A percentile compares a stretch with the other conserved stretches of the same genome.
phyloP scores from a whole-genome alignment of 1,140 invertebrate species.

The Aricia agestis region DNA sequence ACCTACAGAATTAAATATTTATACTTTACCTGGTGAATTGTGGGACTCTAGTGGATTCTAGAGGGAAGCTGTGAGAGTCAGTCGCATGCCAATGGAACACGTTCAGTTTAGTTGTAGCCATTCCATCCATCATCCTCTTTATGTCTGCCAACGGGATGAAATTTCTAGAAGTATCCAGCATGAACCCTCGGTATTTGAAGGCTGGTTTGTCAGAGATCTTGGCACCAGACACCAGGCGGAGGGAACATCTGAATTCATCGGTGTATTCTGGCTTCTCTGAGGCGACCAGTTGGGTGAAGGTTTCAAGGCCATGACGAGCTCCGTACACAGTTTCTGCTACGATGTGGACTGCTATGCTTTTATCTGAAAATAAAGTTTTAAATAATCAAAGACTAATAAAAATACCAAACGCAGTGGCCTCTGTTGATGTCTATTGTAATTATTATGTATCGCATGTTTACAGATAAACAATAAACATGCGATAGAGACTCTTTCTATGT shows the following conservation, averaged over 20 bases:
- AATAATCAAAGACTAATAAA: not conserved
- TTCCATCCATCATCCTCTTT: constrained; percentile 84
- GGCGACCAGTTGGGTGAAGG: constrained; percentile 82
- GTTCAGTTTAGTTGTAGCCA: constrained; percentile 90
- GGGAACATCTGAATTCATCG: constrained; percentile 39
- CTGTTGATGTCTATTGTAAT: too few species aligned
- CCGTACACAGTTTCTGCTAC: constrained; percentile 83
- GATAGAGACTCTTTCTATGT: too few species aligned
- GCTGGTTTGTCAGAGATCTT: constrained; percentile 82
- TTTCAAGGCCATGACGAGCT: constrained; percentile 85
- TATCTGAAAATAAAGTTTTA: constrained; percentile 48
- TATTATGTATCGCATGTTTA: too few species aligned
- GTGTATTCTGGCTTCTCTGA: constrained; percentile 49
- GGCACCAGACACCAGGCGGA: constrained; percentile 51
- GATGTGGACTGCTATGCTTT: constrained; percentile 77
- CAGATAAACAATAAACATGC: too few species aligned
- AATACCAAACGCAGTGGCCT: too few species aligned
- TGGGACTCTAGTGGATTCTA: constrained; percentile 83
- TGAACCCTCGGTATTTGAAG: constrained; percentile 83
- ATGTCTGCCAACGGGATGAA: constrained; percentile 82
- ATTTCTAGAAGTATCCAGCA: constrained; percentile 87
- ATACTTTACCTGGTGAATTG: constrained; percentile 86
- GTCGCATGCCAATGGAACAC: constrained; percentile 92
- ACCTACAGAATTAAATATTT: too few species aligned
- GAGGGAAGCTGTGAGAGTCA: constrained; percentile 90